phyloP scores from a whole-genome alignment of 2,113 vertebrate species.

The Equus przewalskii region DNA sequence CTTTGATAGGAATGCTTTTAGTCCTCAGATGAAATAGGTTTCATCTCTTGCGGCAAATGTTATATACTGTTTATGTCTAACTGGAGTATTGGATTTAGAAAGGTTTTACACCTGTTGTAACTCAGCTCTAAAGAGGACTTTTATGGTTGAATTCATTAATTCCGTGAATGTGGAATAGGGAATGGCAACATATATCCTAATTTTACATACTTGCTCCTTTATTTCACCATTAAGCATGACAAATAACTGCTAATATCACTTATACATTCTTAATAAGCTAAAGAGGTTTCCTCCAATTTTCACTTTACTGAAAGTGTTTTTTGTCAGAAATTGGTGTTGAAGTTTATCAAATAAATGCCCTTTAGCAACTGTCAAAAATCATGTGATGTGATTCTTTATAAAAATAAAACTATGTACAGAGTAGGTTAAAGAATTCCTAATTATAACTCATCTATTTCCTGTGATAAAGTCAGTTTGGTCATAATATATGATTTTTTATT shows the following conservation, averaged over 20 bases:
- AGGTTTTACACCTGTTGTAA: neutral
- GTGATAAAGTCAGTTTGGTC: neutral
- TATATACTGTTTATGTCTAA: neutral
- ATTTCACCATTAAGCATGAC: neutral
- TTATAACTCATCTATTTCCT: slow-evolving; percentile 22
- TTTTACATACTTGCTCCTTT: neutral
- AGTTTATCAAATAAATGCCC: neutral
- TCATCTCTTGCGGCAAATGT: neutral
- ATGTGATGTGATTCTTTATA: neutral
- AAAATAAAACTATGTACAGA: neutral
- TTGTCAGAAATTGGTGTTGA: slow-evolving; percentile 20
- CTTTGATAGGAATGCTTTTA: neutral
- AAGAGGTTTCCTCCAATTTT: neutral
- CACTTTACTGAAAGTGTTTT: neutral
- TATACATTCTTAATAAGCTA: neutral
- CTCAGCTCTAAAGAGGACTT: neutral
- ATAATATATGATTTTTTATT: neutral
- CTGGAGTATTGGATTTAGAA: neutral
- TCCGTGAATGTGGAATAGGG: neutral
- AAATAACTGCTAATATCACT: neutral
- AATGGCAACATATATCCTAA: neutral
- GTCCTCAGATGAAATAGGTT: neutral
- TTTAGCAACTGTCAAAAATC: neutral
- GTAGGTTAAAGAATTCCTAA: neutral
- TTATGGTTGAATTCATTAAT: slow-evolving; percentile 5